These are phyloP conservation scores for Pseudochaenichthys georgianus DNA, from an alignment of 2,797 vertebrate species.

Conservation along the genomic window DNA sequence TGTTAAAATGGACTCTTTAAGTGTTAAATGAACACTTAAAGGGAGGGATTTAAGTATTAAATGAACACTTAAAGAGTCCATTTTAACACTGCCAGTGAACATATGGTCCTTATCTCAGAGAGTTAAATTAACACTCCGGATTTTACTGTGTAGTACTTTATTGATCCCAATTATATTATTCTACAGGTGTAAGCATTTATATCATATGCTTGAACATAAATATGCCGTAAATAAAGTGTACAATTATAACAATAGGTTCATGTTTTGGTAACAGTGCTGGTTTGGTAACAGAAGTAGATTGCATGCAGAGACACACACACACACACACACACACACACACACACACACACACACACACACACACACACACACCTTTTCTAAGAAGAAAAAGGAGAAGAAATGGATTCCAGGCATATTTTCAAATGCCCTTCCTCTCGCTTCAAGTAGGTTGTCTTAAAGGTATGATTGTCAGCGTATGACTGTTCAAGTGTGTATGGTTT, in stretches of 20 bases:
- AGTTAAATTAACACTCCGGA: too few relatives aligned
- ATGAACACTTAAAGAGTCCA: too few relatives aligned
- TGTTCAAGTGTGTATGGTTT: background rate
- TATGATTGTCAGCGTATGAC: slow-evolving; percentile 41
- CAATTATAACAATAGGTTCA: background rate
- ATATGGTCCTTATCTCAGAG: too few relatives aligned
- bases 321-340: too few relatives aligned
- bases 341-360: too few relatives aligned
- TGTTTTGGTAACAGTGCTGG: background rate
- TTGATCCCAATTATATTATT: background rate
- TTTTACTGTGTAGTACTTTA: too few relatives aligned
- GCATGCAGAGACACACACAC: slow-evolving; percentile 4
- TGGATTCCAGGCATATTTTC: slow-evolving; percentile 74
- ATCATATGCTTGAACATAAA: background rate
- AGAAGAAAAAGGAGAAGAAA: background rate
- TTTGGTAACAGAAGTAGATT: slow-evolving; percentile 29
- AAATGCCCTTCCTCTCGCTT: slow-evolving; percentile 31
- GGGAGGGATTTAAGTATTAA: too few relatives aligned
- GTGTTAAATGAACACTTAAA: too few relatives aligned
- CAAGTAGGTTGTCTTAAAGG: slow-evolving; percentile 23
- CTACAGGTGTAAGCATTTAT: background rate
- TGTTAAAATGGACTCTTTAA: too few relatives aligned
- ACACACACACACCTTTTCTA: background rate
- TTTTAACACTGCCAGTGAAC: too few relatives aligned
- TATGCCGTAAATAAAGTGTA: background rate